Percentiles rank a stretch among this genome's conserved stretches.
These are phyloP conservation scores for Crotalus viridis DNA, from an alignment of 2,113 vertebrate species.

Conservation along the genomic window DNA sequence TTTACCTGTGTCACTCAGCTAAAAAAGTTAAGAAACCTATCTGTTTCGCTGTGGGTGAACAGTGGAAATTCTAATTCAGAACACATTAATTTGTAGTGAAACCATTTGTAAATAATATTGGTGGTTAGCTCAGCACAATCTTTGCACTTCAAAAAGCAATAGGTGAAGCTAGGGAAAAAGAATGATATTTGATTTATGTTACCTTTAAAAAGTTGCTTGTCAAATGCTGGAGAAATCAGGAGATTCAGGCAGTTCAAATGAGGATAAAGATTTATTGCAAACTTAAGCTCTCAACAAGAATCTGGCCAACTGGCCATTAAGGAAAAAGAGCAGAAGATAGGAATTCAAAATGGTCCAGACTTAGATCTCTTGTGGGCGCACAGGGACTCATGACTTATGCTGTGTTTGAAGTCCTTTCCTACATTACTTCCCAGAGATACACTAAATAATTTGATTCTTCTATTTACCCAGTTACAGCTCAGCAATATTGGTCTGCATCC, in stretches of 20 bases:
- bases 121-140: neutral
- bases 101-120: neutral
- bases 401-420: neutral
- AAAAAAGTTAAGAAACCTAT: neutral
- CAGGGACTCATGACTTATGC: neutral
- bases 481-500: neutral
- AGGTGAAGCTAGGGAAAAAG: neutral
- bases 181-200: neutral
- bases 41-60: neutral
- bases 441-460: neutral
- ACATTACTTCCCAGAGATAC: neutral
- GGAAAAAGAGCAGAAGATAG: neutral
- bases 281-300: neutral
- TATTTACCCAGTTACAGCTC: neutral
- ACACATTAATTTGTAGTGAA: neutral
- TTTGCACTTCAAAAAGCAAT: neutral
- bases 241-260: neutral
- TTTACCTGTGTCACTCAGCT: neutral
- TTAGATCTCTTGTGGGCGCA: neutral
- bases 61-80: neutral
- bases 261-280: neutral
- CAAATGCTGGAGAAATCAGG: neutral
- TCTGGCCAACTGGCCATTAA: neutral
- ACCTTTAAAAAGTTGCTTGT: neutral
- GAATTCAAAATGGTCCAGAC: neutral